A percentile compares a stretch with the other conserved stretches of the same genome.
Conservation (phyloP, 2,113 vertebrate species). For the Pipra filicauda region DNA sequence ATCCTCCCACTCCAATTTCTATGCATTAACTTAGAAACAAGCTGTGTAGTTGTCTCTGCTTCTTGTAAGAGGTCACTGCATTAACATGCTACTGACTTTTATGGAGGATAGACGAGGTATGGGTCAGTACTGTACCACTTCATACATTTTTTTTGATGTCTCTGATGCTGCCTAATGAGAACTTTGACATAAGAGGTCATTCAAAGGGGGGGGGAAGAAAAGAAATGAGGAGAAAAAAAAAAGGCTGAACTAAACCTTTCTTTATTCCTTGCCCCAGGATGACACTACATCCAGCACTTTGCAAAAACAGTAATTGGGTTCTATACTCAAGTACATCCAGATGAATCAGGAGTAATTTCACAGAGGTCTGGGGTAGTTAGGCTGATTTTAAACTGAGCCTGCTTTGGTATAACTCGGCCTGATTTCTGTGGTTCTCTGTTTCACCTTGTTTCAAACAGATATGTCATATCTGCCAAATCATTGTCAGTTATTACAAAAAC, state of each 20-base stretch:
- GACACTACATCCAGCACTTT: not conserved
- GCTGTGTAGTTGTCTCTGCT: not conserved
- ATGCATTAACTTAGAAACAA: not conserved
- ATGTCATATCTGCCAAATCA: not conserved
- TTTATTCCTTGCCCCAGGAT: not conserved
- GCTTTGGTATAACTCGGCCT: not conserved
- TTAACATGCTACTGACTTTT: not conserved
- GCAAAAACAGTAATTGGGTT: not conserved
- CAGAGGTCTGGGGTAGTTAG: not conserved
- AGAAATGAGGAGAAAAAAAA: not conserved
- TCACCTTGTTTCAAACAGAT: not conserved
- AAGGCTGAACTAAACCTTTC: not conserved
- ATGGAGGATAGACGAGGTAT: not conserved
- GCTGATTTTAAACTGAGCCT: not conserved
- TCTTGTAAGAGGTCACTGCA: not conserved
- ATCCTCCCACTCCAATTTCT: not conserved
- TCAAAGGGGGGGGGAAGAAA: not conserved
- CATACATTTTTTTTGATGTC: not conserved
- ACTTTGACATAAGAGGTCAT: not conserved
- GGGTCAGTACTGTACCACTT: not conserved
- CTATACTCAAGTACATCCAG: not conserved
- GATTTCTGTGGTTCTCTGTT: not conserved
- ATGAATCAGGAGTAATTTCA: not conserved
- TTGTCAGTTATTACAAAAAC: not conserved
- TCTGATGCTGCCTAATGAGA: not conserved